Base-by-base conservation (phyloP, 2,797 vertebrate genomes). In the Hybognathus amarus region DNA sequence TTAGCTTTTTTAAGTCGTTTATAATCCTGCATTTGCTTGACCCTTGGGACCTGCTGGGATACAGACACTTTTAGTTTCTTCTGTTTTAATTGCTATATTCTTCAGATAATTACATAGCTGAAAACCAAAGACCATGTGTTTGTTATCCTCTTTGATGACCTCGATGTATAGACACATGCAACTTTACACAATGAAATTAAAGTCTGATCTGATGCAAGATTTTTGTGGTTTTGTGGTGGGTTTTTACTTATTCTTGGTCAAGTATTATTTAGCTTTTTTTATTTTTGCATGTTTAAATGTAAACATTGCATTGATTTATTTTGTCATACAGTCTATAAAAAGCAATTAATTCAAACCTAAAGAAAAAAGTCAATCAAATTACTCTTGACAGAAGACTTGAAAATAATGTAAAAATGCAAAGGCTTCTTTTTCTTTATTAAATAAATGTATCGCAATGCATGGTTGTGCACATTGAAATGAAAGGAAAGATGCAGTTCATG, bases 101-200 rank as follows among this genome's bases (percentile, higher is more conserved):
- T 71, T 91, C 90, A 91, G 88, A 91, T 82, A 90, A 87, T 64
- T 83, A 86, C 54, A 87, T 86, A 88, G 86, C 83, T 92, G 64
- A 86, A 80, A 87, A 88, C 90, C 87, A 91, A 91, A 91, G 89
- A 86, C 69, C 87, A 82, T 87, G 84, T 88, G 83, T 85, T 87
- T 86, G 78, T 85, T 83, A 79, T 80, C 80, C 56, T 83, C 67
- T 84, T 83, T 88, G 64, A 75, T 86, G 45, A 84, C 75, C 79
- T 83, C 50, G 78, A 45, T 88, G 85, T 89, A 89, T 83, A 83
- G 83, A 89, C 89, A 88, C 83, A 81, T 84, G 83, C 67, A 82
- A 85, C 85, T 83, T 85, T 85, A 88, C 86, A 70, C 78, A 86
- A 79, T 84, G 85, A 68, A 88, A 89, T 90, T 89, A 87, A 90